Percentiles rank a stretch among this genome's conserved stretches.
Evolutionary conservation across 2,113 vertebrate species (phyloP).

Genomic region (Heloderma charlesbogerti): DNA sequence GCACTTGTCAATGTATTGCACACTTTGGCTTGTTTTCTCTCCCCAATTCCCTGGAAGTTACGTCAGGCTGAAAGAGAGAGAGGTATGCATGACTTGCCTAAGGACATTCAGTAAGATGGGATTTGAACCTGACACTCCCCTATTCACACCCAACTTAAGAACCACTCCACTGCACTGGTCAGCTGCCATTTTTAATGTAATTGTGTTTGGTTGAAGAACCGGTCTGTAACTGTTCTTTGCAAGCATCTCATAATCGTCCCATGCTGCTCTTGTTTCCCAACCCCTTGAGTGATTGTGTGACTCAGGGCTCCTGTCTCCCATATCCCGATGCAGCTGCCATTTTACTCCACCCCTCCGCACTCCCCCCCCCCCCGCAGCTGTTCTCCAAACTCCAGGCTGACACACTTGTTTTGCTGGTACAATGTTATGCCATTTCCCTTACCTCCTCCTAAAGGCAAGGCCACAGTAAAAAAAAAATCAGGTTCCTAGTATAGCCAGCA

Average conservation of each 20-base stretch:
- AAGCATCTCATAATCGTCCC: background rate
- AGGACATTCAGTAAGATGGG: background rate
- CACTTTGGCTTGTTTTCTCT: background rate
- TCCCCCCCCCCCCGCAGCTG: background rate
- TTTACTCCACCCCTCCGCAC: background rate
- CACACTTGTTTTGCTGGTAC: background rate
- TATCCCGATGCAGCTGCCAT: background rate
- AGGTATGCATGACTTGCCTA: background rate
- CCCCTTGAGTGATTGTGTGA: background rate
- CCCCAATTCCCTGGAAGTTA: background rate
- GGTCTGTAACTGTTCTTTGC: background rate
- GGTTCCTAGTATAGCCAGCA: background rate
- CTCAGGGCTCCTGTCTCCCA: background rate
- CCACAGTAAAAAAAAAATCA: background rate
- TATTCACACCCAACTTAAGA: background rate
- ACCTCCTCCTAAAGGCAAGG: background rate
- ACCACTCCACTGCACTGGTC: background rate
- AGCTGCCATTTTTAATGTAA: background rate
- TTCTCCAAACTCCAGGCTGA: background rate
- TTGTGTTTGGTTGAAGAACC: background rate
- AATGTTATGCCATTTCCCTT: background rate
- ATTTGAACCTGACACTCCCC: background rate
- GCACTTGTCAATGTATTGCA: background rate
- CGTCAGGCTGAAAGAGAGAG: background rate
- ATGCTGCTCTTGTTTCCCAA: background rate